Evolutionary conservation across 1,140 invertebrate genomes (phyloP).

Genomic region (Caerostris extrusa): DNA sequence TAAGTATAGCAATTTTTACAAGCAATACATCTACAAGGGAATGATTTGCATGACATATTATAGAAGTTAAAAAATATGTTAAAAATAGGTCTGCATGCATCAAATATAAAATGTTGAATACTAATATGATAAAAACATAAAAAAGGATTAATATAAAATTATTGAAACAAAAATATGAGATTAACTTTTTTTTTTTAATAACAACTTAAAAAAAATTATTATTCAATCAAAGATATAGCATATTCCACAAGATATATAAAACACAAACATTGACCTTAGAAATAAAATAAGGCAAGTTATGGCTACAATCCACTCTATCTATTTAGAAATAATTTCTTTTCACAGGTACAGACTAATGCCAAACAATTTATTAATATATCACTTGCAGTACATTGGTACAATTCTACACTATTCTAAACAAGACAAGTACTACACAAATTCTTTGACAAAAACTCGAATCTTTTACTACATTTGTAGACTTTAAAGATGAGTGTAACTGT

Average conservation of each 20-base stretch:
- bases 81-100: too few species aligned
- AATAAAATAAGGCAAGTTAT: neutral
- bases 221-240: neutral
- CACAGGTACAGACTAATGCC: neutral
- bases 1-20: too few species aligned
- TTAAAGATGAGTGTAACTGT: constrained; percentile 27
- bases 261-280: neutral
- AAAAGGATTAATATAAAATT: too few species aligned
- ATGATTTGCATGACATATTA: too few species aligned
- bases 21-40: too few species aligned
- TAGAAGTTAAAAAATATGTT: too few species aligned
- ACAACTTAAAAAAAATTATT: neutral
- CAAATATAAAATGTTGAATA: too few species aligned
- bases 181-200: neutral
- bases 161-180: neutral
- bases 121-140: too few species aligned
- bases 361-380: neutral
- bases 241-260: neutral
- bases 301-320: neutral
- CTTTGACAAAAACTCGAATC: neutral
- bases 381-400: neutral
- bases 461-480: neutral
- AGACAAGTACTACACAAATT: neutral
- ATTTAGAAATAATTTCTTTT: neutral
- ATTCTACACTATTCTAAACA: neutral